A percentile compares a stretch with the other conserved stretches of the same genome.
Evolutionary conservation across 2,113 vertebrate genomes (phyloP).

Genomic region (Melanerpes formicivorus): DNA sequence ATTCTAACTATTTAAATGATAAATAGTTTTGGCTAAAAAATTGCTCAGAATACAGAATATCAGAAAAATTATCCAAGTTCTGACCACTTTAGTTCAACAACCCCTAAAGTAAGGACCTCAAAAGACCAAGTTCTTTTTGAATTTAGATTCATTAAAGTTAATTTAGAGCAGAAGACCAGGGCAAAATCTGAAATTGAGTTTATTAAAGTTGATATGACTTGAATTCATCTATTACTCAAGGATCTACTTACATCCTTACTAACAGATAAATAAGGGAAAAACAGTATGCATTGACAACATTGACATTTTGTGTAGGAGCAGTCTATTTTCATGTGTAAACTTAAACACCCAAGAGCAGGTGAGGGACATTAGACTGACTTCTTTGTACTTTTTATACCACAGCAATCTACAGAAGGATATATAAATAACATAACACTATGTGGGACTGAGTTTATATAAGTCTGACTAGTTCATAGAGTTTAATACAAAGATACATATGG

Average conservation of each 20-base stretch:
- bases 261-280: not conserved
- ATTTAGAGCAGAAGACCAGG: not conserved
- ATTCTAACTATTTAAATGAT: not conserved
- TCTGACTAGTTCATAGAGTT: not conserved
- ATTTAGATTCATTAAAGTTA: not conserved
- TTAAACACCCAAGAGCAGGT: not conserved
- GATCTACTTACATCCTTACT: not conserved
- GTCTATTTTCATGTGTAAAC: not conserved
- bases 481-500: not conserved
- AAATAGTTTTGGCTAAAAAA: not conserved
- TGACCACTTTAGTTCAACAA: not conserved
- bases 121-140: not conserved
- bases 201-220: not conserved
- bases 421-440: not conserved
- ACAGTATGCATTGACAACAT: not conserved
- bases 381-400: not conserved
- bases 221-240: not conserved
- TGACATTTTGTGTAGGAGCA: not conserved
- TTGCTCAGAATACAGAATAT: not conserved
- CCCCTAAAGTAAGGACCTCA: not conserved
- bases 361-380: not conserved
- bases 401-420: not conserved
- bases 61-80: not conserved
- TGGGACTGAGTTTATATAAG: slow-evolving; percentile 18
- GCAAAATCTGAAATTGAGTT: not conserved